Percentiles rank a stretch among this genome's conserved stretches.
These are phyloP conservation scores for Geotrupes spiniger DNA, from an alignment of 2,888 invertebrate genomes.

Conservation along the genomic window DNA sequence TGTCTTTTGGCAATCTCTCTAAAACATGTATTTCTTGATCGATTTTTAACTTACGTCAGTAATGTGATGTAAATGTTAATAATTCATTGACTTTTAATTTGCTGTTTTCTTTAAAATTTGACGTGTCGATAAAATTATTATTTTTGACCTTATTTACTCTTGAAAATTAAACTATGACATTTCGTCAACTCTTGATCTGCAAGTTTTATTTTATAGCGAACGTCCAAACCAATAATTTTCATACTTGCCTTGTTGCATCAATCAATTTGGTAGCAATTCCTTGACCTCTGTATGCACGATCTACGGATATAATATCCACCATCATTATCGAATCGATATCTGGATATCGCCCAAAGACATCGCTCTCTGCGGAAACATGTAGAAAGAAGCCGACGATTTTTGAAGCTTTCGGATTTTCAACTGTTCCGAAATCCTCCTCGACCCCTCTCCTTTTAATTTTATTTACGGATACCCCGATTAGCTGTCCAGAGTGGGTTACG, in stretches of 20 bases:
- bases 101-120: too few relatives aligned
- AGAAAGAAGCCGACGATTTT: constrained; percentile 62
- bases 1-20: too few relatives aligned
- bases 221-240: too few relatives aligned
- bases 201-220: too few relatives aligned
- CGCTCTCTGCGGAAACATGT: constrained; percentile 56
- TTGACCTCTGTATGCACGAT: constrained; percentile 62
- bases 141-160: too few relatives aligned
- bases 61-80: too few relatives aligned
- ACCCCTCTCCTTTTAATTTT: constrained; percentile 44
- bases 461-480: constrained; percentile 50
- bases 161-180: too few relatives aligned
- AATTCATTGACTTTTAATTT: too few relatives aligned
- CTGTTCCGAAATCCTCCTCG: constrained; percentile 51
- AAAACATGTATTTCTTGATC: too few relatives aligned
- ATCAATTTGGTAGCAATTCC: constrained; percentile 66
- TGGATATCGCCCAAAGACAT: constrained; percentile 58
- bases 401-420: constrained; percentile 61
- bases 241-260: constrained; percentile 60
- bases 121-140: too few relatives aligned
- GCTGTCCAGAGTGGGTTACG: constrained; percentile 56
- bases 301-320: constrained; percentile 66
- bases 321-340: constrained; percentile 57
- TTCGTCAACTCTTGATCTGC: too few relatives aligned
- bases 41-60: too few relatives aligned